Base-by-base conservation (phyloP, 2,113 vertebrate species). In the Muscicapa adusta region DNA sequence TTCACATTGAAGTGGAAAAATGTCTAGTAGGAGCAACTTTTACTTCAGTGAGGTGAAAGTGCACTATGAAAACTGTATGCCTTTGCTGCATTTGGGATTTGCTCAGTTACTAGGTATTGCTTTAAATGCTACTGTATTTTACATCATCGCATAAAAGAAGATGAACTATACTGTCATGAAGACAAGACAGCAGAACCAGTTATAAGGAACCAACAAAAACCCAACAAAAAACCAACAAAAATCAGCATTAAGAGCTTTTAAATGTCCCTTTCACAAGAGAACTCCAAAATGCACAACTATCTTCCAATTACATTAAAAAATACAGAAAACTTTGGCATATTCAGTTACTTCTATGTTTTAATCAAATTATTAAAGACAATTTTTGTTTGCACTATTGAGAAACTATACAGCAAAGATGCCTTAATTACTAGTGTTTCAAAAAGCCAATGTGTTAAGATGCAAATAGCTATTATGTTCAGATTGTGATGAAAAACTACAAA, bases 1-100 rank as follows among this genome's bases (percentile, higher is more conserved):
- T 98, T 98, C 98, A 98, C 97, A 98, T 98, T 98, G 98, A 98
- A 98, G 98, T 98, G 97, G 98, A 97, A 97, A 96, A 94, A 94
- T 97, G 90, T 94, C 84, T 95, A 92, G 85, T 94, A 96, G 96
- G 96, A 98, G 97, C 97, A 96, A 86, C 97, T 97, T 97, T 96
- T 97, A 86, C 97, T 98, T 98, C 95, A 97, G 28, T 97, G 97
- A 97, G 97, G 97, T 97, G 97, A 96, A 97, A 97, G 96, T 97
- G 97, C 96, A 91, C 97, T 97, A 90, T 94, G 95, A 90, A 97
- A 97, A 98, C 93, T 96, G 54, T 96, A 97, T 91, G 73, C 97
- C 95, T 96, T 97, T 94, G 96, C 95, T 97, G 95, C 94, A 80
- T 96, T 96, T 94, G 92, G 94, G 96, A 96, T 95, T 94, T 14